Percentiles rank a stretch among this genome's conserved stretches.
phyloP scores from a whole-genome alignment of 2,888 invertebrate genomes.

The Rhabditoides inermis region DNA sequence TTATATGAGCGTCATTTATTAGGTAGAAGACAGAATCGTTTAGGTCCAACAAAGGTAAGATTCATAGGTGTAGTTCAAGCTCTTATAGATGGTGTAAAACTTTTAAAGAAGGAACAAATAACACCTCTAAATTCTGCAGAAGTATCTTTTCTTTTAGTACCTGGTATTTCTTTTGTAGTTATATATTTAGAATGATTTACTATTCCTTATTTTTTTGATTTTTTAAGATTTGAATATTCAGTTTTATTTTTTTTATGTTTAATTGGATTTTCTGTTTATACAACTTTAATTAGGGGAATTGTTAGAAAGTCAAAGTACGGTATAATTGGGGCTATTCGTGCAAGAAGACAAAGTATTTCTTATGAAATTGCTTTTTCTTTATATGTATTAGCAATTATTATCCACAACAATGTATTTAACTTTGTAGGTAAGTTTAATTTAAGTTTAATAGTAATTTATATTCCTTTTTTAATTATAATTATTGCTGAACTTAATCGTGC shows the following conservation, averaged over 20 bases:
- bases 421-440: slow-evolving; percentile 20
- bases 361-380: slow-evolving; percentile 42
- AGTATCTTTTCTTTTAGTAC: slow-evolving; percentile 34
- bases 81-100: slow-evolving; percentile 38
- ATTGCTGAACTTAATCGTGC: slow-evolving; percentile 53
- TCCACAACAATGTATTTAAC: slow-evolving; percentile 29
- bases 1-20: slow-evolving; percentile 36
- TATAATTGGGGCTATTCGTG: slow-evolving; percentile 38
- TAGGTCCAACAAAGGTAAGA: slow-evolving; percentile 37
- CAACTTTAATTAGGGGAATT: slow-evolving; percentile 30
- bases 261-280: slow-evolving; percentile 34
- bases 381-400: slow-evolving; percentile 28
- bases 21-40: slow-evolving; percentile 33
- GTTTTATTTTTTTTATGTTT: slow-evolving; percentile 38
- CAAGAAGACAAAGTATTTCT: slow-evolving; percentile 36
- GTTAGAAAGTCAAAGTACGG: slow-evolving; percentile 39
- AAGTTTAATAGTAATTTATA: slow-evolving; percentile 22
- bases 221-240: slow-evolving; percentile 33
- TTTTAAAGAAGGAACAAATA: slow-evolving; percentile 35
- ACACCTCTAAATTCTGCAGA: slow-evolving; percentile 26
- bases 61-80: slow-evolving; percentile 37
- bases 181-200: slow-evolving; percentile 30
- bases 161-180: slow-evolving; percentile 31
- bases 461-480: slow-evolving; percentile 47
- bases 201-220: slow-evolving; percentile 26